Base-by-base conservation (phyloP, 2,113 vertebrate species). In the Sarotherodon lohbergeri region DNA sequence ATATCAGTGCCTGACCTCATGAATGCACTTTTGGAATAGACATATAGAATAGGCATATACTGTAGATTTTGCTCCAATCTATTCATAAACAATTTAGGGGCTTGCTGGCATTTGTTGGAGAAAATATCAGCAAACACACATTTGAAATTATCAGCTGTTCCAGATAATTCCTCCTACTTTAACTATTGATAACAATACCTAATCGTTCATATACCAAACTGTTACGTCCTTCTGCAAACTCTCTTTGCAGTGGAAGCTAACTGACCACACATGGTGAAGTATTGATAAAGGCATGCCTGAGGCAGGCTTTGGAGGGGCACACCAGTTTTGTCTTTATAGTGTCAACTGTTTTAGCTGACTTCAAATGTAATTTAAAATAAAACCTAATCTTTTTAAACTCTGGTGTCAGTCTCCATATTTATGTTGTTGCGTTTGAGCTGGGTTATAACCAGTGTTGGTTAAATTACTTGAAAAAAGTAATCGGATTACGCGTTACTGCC, bases 351-450 rank as follows among this genome's bases (percentile, higher is more conserved):
- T 66, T 66, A 66, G 61, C 61, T 66, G 4, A 39, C 19, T 66
- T 39, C 34, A 39, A 39, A 66, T 66, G n/a, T 39, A 10, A 66
- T 66, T 66, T 66, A n/a, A 66, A 66, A 66, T 66, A 66, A 39
- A 66, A 5, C 34, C 61, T 5, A 66, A 66, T 66, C 61, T 1
- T 66, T 66, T 66, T 66, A 39, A 39, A 66, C 61, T 39, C 34
- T 66, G 61, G 32, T 66, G 61, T 39, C 61, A 66, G 61, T 66
- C 1, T 66, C 61, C 61, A 66, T 39, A 22, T 66, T 22, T 12
- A 22, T 66, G 19, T 39, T 39, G 19, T n/a, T 66, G 39, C 2
- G 1, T 22, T 39, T 66, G 34, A 66, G 61, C 19, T n/a, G 34
- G 61, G 61, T 66, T 36, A 22, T n/a, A 63, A 11, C 59, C 59